phyloP scores from a whole-genome alignment of 2,797 vertebrate genomes.

The Brachyalestes nurse region DNA sequence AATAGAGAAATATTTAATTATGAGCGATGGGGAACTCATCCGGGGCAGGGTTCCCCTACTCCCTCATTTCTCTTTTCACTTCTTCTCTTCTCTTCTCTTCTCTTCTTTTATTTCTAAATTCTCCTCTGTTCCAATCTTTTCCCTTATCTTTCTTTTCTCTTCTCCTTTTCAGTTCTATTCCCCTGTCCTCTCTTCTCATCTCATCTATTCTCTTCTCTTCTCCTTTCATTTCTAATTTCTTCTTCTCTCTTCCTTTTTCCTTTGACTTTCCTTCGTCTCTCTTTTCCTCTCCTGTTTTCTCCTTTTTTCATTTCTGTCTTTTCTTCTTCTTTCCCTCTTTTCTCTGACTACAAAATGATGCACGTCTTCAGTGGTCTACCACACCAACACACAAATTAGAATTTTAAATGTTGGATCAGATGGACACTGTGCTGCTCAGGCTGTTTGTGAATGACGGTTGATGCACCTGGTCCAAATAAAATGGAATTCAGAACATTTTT shows the following conservation, averaged over 20 bases:
- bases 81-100: neutral
- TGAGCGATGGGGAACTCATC: slow-evolving; percentile 89
- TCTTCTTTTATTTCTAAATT: no score
- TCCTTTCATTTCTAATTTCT: neutral
- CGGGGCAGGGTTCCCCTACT: slow-evolving; percentile 61
- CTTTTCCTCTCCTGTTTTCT: no score
- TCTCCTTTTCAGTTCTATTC: slow-evolving; percentile 21
- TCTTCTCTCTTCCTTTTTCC: neutral
- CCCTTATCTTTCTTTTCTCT: neutral
- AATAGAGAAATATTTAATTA: slow-evolving; percentile 95
- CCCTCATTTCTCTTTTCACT: neutral
- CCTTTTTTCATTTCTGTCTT: slow-evolving; percentile 20
- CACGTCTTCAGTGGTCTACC: no score
- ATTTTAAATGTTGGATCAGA: no score
- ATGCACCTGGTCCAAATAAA: no score
- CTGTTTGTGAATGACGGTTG: no score
- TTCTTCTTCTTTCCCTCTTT: neutral
- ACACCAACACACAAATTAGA: no score
- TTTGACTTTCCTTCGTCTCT: neutral
- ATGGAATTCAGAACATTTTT: no score
- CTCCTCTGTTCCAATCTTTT: neutral
- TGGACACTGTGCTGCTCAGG: no score
- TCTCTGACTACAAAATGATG: slow-evolving; percentile 35
- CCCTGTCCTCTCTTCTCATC: neutral
- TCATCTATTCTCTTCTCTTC: neutral